phyloP scores from a whole-genome alignment of 2,888 invertebrate genomes.

The Dicroscelio sp. region DNA sequence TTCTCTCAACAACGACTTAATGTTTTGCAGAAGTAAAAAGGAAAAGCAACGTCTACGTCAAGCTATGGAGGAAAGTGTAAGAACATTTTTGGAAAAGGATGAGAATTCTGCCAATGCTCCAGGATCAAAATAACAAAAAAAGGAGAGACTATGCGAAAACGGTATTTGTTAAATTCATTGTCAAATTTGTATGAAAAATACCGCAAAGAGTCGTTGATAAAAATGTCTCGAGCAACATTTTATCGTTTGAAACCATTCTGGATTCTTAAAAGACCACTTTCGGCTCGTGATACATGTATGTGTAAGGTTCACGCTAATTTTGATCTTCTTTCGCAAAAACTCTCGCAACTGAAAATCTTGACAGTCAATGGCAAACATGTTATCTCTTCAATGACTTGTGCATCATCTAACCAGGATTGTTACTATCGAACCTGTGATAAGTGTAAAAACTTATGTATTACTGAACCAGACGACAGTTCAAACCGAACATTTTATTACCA shows the following conservation, averaged over 20 bases:
- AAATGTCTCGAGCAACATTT: slow-evolving; percentile 66
- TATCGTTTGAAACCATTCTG: slow-evolving; percentile 68
- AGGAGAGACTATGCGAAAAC: slow-evolving; percentile 54
- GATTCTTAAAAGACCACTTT: slow-evolving; percentile 59
- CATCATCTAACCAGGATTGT: slow-evolving; percentile 24
- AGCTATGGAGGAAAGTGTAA: slow-evolving; percentile 14
- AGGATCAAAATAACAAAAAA: slow-evolving; percentile 17
- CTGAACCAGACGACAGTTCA: neutral
- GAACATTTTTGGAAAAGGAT: slow-evolving; percentile 43
- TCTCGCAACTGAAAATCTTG: slow-evolving; percentile 42
- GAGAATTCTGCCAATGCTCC: slow-evolving; percentile 48
- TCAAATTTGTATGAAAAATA: slow-evolving; percentile 67
- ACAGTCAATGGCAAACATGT: slow-evolving; percentile 12
- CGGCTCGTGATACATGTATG: slow-evolving; percentile 67
- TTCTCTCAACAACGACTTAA: neutral
- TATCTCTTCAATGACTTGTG: slow-evolving; percentile 42
- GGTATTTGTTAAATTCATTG: slow-evolving; percentile 64
- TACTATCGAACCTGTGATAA: slow-evolving; percentile 6
- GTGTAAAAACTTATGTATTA: slow-evolving; percentile 5
- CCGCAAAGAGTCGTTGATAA: slow-evolving; percentile 27
- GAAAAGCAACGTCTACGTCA: slow-evolving; percentile 6
- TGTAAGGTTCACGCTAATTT: slow-evolving; percentile 65
- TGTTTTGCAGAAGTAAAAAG: slow-evolving; percentile 23
- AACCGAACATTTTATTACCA: neutral
- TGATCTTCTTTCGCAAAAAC: slow-evolving; percentile 50